phyloP scores from a whole-genome alignment of 2,888 invertebrate genomes.

The Eupithecia subfuscata region DNA sequence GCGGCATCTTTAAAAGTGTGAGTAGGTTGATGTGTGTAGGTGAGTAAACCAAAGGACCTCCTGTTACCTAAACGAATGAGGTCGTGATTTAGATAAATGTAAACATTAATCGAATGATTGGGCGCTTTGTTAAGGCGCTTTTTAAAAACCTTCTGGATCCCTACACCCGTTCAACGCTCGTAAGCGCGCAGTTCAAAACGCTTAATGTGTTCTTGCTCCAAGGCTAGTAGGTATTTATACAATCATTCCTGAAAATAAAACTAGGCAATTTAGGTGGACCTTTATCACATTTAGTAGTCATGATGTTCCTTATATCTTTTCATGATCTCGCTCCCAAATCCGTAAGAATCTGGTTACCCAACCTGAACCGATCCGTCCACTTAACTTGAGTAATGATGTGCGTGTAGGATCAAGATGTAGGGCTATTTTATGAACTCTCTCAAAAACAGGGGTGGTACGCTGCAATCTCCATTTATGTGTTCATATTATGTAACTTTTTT shows the following conservation, averaged over 20 bases:
- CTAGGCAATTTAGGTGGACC: neutral
- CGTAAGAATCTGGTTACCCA: constrained; percentile 71
- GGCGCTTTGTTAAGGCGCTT: neutral
- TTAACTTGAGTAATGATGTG: constrained; percentile 81
- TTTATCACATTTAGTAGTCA: neutral
- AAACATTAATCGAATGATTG: neutral
- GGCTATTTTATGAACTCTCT: neutral
- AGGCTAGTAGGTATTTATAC: too few relatives aligned
- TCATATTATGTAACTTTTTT: neutral
- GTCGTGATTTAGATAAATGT: neutral
- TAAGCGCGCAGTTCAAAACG: neutral
- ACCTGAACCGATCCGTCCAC: constrained; percentile 74
- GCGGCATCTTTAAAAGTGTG: neutral
- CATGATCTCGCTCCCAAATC: constrained; percentile 55
- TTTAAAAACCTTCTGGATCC: neutral
- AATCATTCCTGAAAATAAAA: neutral
- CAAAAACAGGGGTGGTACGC: neutral
- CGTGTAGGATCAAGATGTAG: constrained; percentile 62
- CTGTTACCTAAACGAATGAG: neutral
- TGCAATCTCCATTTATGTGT: neutral
- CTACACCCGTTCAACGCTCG: neutral
- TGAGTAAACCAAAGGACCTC: neutral
- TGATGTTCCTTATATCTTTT: constrained; percentile 34
- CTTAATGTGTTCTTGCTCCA: neutral
- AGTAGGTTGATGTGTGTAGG: neutral